phyloP scores from a whole-genome alignment of 2,888 invertebrate genomes.

The Norana najaformis region DNA sequence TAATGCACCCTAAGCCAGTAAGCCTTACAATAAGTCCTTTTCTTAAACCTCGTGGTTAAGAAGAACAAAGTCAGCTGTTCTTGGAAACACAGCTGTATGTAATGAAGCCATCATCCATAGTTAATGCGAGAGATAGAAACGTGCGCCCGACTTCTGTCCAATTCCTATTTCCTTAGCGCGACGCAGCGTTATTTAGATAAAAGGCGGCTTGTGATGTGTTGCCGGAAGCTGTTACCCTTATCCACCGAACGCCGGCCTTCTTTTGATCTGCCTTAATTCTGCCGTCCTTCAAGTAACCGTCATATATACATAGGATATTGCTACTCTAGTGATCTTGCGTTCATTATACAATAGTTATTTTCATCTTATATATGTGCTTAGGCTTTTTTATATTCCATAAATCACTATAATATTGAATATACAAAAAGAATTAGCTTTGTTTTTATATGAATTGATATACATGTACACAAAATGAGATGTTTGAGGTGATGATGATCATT shows the following conservation, averaged over 20 bases:
- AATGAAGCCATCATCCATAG: background rate
- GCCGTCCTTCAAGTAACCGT: background rate
- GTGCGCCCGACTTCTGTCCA: background rate
- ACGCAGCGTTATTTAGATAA: background rate
- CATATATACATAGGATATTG: background rate
- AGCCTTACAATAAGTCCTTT: too few species aligned
- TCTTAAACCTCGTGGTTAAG: background rate
- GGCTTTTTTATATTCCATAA: too few species aligned
- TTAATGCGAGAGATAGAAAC: background rate
- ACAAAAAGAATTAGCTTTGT: too few species aligned
- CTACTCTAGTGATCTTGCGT: background rate
- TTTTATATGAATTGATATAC: too few species aligned
- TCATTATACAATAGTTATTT: too few species aligned
- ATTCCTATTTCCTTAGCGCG: background rate
- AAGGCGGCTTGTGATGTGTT: background rate
- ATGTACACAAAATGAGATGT: too few species aligned
- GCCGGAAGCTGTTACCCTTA: background rate
- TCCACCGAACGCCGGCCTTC: background rate
- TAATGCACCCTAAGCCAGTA: too few species aligned
- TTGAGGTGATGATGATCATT: too few species aligned
- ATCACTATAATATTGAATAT: too few species aligned
- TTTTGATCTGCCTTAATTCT: background rate
- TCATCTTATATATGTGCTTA: too few species aligned
- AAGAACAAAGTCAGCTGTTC: background rate
- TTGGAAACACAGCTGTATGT: too few species aligned